Conservation (phyloP, 2,113 vertebrate genomes). For the Mus musculus region GRCm39 chrX:162050001-162050500, state of each 20-base stretch:
- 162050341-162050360: not conserved
- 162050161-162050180: not conserved
- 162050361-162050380: not conserved
- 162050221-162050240: not conserved
- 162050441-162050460: too few species aligned
- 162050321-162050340: not conserved
- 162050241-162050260: not conserved
- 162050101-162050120: not conserved
- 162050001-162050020: not conserved
- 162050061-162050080: not conserved
- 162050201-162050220: not conserved
- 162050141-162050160: not conserved
- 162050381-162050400: too few species aligned
- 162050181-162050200: not conserved
- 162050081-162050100: not conserved
- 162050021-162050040: not conserved
- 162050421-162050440: too few species aligned
- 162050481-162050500: too few species aligned
- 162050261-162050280: not conserved
- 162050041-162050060: not conserved
- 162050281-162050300: not conserved
- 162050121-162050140: slow-evolving; percentile 12
- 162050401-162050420: too few species aligned
- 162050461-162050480: too few species aligned
- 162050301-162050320: not conserved